A percentile compares a stretch with the other conserved stretches of the same genome.
These are phyloP conservation scores for Labrus mixtus DNA, from an alignment of 2,113 vertebrate species.

Conservation along the genomic window DNA sequence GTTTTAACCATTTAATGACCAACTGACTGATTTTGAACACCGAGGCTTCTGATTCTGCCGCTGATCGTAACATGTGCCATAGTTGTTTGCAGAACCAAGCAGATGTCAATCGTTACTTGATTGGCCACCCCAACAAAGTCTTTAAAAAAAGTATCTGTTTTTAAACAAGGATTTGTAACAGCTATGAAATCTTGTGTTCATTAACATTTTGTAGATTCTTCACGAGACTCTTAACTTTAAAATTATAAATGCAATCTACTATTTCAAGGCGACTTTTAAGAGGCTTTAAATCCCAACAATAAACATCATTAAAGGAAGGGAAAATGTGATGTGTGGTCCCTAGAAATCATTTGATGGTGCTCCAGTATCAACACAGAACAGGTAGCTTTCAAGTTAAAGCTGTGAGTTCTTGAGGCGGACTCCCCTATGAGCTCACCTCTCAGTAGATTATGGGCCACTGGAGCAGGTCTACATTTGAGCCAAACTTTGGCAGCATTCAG, in stretches of 20 bases:
- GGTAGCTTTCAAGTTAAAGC: constrained; percentile 46
- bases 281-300: background rate
- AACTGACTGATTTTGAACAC: no score
- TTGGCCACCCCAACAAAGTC: background rate
- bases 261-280: background rate
- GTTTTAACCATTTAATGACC: no score
- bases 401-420: constrained; percentile 30
- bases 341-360: constrained; percentile 1
- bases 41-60: no score
- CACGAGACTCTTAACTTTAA: background rate
- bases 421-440: constrained; percentile 48
- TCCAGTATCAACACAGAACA: constrained; percentile 22
- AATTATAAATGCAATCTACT: background rate
- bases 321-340: constrained; percentile 2
- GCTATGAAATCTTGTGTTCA: no score
- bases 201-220: background rate
- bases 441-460: constrained; percentile 37
- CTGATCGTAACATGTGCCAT: no score
- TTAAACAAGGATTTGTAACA: no score
- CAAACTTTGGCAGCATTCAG: constrained; percentile 37
- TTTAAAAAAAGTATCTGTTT: no score
- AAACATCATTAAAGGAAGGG: background rate
- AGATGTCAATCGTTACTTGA: no score
- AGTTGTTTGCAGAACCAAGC: no score
- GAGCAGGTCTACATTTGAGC: constrained; percentile 35